A percentile compares a stretch with the other conserved stretches of the same genome.
Evolutionary conservation across 2,797 vertebrate genomes (phyloP).

Genomic region (Hybognathus amarus): DNA sequence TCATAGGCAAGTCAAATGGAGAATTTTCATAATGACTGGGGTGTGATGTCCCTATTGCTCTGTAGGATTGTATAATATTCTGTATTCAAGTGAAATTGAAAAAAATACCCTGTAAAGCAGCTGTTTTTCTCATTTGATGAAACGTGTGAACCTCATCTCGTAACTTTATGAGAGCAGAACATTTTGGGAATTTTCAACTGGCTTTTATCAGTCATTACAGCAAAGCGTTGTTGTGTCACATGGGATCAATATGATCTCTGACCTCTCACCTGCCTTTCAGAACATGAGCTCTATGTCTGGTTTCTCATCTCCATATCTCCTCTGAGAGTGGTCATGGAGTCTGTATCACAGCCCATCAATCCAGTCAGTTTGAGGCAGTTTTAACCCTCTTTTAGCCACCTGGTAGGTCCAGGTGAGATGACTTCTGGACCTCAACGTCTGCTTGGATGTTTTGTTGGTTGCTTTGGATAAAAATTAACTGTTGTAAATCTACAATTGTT

Average conservation of each 20-base stretch:
- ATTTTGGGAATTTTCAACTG: slow-evolving; percentile 24
- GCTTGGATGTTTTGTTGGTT: slow-evolving; percentile 24
- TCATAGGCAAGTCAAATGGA: slow-evolving; percentile 2
- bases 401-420: slow-evolving; percentile 1
- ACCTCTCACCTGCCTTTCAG: slow-evolving; percentile 29
- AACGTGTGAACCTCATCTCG: slow-evolving; percentile 4
- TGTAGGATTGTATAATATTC: neutral
- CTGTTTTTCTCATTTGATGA: slow-evolving; percentile 27
- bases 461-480: neutral
- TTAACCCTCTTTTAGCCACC: neutral
- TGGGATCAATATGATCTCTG: slow-evolving; percentile 51
- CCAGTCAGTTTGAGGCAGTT: slow-evolving; percentile 12
- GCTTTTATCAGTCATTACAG: slow-evolving; percentile 31
- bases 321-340: slow-evolving; percentile 36
- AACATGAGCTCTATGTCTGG: slow-evolving; percentile 28
- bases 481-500: neutral
- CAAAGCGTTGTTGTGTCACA: slow-evolving; percentile 38
- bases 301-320: slow-evolving; percentile 41
- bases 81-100: neutral
- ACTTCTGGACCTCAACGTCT: neutral
- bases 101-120: slow-evolving; percentile 16
- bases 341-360: slow-evolving; percentile 59
- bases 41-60: slow-evolving; percentile 15
- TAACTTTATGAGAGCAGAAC: slow-evolving; percentile 14
- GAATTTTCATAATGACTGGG: neutral